These are phyloP conservation scores for Nephrocerus scutellatus DNA, from an alignment of 2,888 invertebrate species.

Conservation along the genomic window DNA sequence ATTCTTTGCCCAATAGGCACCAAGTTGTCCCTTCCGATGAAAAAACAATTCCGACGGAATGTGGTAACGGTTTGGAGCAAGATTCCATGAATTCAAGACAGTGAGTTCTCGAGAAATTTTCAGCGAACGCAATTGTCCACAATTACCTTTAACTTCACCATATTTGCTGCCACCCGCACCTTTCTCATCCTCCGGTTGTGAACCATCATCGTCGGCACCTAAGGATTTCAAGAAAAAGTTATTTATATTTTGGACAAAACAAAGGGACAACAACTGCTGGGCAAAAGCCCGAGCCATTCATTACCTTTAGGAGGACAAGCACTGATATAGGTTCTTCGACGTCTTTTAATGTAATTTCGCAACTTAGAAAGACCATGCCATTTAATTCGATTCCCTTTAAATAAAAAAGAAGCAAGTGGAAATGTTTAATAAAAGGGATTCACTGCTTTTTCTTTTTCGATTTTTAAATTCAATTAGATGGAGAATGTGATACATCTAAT, in stretches of 20 bases:
- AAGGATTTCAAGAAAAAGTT: background rate
- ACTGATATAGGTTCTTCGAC: no score
- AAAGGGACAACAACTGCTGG: no score
- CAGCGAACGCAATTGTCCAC: background rate
- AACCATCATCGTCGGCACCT: slow-evolving; percentile 4
- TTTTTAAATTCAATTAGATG: no score
- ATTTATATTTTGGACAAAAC: background rate
- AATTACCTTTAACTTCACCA: background rate
- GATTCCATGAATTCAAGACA: slow-evolving; percentile 23
- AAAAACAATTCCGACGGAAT: slow-evolving; percentile 22
- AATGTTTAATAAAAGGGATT: no score
- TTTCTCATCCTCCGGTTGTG: background rate
- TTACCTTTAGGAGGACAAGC: no score
- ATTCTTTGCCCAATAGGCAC: slow-evolving; percentile 28
- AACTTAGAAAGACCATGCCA: slow-evolving; percentile 7
- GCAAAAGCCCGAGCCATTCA: no score
- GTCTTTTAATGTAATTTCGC: slow-evolving; percentile 15
- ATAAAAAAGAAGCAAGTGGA: no score
- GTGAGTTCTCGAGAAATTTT: slow-evolving; percentile 1
- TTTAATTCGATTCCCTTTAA: slow-evolving; percentile 23
- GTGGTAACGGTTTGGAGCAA: slow-evolving; percentile 36
- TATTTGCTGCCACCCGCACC: background rate
- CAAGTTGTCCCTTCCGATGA: slow-evolving; percentile 24
- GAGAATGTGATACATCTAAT: background rate
- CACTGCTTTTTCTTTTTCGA: no score